Percentiles rank a stretch among this genome's conserved stretches.
These are phyloP conservation scores for Pachypsylla venusta DNA, from an alignment of 1,140 invertebrate genomes.

Conservation along the genomic window DNA sequence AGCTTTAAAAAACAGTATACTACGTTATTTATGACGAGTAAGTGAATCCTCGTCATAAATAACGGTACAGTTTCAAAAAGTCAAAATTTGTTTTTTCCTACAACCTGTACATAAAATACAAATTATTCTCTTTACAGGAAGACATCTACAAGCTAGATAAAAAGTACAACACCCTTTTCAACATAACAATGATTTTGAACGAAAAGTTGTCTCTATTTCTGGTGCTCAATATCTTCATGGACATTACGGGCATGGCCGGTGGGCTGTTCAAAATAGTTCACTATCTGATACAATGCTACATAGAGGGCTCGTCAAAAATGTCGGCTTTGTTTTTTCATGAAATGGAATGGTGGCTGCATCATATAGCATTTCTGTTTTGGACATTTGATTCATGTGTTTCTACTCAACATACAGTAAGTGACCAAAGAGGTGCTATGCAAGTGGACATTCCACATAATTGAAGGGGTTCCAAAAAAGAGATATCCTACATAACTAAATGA, in stretches of 20 bases:
- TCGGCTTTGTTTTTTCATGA: not conserved
- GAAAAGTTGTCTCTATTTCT: not conserved
- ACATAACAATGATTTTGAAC: not conserved
- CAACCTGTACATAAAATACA: not conserved
- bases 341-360: not conserved
- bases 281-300: not conserved
- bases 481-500: not conserved
- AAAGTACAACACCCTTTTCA: conserved; percentile 7
- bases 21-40: not conserved
- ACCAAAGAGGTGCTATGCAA: not conserved
- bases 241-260: not conserved
- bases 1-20: not conserved
- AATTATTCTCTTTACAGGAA: not conserved
- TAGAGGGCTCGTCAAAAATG: not conserved
- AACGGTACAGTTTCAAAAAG: no score
- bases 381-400: not conserved
- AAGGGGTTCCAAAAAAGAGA: not conserved
- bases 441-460: not conserved
- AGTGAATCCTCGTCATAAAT: not conserved
- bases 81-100: no score
- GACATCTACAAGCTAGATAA: conserved; percentile 1
- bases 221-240: not conserved
- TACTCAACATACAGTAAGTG: not conserved
- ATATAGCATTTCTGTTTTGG: not conserved
- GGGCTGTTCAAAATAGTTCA: not conserved